Evolutionary conservation across 2,888 invertebrate genomes (phyloP).

Genomic region (Heliothis peltigera): DNA sequence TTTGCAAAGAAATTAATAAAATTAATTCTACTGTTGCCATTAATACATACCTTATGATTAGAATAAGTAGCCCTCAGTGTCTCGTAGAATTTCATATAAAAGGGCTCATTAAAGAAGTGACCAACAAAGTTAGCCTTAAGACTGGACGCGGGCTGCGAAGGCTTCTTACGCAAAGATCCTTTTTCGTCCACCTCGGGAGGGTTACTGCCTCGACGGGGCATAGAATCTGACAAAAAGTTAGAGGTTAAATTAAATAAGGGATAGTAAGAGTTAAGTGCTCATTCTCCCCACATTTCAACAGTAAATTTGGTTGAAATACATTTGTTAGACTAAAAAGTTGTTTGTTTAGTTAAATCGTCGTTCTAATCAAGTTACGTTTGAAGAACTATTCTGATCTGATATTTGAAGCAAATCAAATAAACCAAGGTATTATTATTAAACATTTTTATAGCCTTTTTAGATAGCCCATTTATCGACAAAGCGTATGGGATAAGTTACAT

Average conservation of each 20-base stretch:
- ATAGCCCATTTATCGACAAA: too few relatives aligned
- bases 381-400: too few relatives aligned
- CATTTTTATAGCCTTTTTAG: too few relatives aligned
- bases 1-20: too few relatives aligned
- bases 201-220: conserved; percentile 73
- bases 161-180: conserved; percentile 77
- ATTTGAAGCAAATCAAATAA: too few relatives aligned
- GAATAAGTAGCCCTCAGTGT: conserved; percentile 94
- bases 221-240: conserved; percentile 67
- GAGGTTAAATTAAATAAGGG: background rate
- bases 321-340: too few relatives aligned
- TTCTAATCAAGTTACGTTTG: too few relatives aligned
- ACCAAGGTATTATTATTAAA: too few relatives aligned
- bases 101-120: conserved; percentile 92
- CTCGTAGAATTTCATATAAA: conserved; percentile 96
- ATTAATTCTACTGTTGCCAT: background rate
- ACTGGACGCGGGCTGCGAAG: conserved; percentile 70
- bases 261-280: background rate
- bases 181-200: conserved; percentile 79
- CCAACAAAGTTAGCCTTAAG: conserved; percentile 88
- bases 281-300: too few relatives aligned
- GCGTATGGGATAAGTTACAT: too few relatives aligned
- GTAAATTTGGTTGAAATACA: too few relatives aligned
- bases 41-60: conserved; percentile 94
- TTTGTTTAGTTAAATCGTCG: too few relatives aligned